These are phyloP conservation scores for Trissolcus brochymenae DNA, from an alignment of 2,888 invertebrate species.

Conservation along the genomic window DNA sequence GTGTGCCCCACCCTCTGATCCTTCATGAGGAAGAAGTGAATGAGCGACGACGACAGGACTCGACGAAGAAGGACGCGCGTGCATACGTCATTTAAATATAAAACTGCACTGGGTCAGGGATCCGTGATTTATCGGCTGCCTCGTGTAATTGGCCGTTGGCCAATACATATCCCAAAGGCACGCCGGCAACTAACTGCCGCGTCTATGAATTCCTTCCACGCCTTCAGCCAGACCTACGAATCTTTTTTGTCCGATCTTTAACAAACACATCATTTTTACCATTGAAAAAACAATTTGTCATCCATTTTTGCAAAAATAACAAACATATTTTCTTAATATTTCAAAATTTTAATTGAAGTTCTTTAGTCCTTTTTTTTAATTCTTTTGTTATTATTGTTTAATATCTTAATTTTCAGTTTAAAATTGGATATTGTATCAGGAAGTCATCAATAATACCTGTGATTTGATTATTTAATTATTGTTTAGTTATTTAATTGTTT, in stretches of 20 bases:
- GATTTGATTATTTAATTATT: background rate
- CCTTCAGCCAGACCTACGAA: conserved; percentile 30
- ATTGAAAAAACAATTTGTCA: no score
- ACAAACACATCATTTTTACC: background rate
- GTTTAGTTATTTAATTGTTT: no score
- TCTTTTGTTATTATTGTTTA: background rate
- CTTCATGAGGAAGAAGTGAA: conserved; percentile 34
- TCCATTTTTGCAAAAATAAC: no score
- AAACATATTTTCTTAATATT: no score
- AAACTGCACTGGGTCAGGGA: conserved; percentile 76
- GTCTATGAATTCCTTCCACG: conserved; percentile 51
- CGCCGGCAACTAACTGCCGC: conserved; percentile 40
- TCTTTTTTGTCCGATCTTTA: conserved; percentile 14
- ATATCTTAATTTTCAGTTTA: background rate
- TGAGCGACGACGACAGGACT: conserved; percentile 35
- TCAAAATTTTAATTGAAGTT: no score
- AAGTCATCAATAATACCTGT: background rate
- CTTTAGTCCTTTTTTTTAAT: background rate
- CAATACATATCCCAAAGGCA: conserved; percentile 68
- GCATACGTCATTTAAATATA: conserved; percentile 69
- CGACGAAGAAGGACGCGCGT: conserved; percentile 38
- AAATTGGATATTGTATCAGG: background rate
- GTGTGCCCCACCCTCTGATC: conserved; percentile 60
- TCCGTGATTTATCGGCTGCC: conserved; percentile 74
- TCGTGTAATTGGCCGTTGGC: conserved; percentile 70